Base-by-base conservation (phyloP, 2,888 invertebrate species). In the Gastrophysa polygoni region DNA sequence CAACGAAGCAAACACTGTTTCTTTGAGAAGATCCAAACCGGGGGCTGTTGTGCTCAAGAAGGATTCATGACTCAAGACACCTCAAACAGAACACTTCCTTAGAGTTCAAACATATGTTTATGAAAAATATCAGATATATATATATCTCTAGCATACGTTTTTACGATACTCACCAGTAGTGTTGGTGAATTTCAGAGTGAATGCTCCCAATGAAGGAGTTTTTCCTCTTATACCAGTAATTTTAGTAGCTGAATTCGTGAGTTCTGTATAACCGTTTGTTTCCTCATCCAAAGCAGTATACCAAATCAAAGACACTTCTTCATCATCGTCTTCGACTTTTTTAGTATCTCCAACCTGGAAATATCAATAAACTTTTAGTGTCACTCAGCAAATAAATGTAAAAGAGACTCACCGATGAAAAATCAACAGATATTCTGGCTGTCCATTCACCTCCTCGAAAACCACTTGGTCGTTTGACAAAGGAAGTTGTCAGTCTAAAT, bases 381-480 rank as follows among this genome's bases (percentile, higher is more conserved):
- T n/a, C n/a, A n/a, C n/a, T n/a, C n/a, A n/a, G n/a, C n/a, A n/a
- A n/a, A n/a, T n/a, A n/a, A n/a, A n/a, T n/a, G n/a, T n/a, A n/a
- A n/a, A n/a, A n/a, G n/a, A n/a, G n/a, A n/a, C n/a, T n/a, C n/a
- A n/a, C n/a, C n/a, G n/a, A n/a, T 77, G 82, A 80, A 55, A 85
- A 80, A 59, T 83, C 83, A 0, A 91, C 89, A 57, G 85, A 83
- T 54, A 98, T 88, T 68, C 94, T 85, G 0, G 92, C 92, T 0
- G 95, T 94, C 97, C 98, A 98, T 74, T 96, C 96, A 0, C 96
- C 96, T 1, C 96, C 96, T 75, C 91, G 87, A 29, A 86, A 82
- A 0, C 93, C 94, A 1, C 91, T 91, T 0, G 87, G 83, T 52
- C 88, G 87, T 83, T 98, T 98, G 0, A 98, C 88, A 81, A 96